Base-by-base conservation (phyloP, 2,797 vertebrate species). In the Sebastiscus albofasciatus region DNA sequence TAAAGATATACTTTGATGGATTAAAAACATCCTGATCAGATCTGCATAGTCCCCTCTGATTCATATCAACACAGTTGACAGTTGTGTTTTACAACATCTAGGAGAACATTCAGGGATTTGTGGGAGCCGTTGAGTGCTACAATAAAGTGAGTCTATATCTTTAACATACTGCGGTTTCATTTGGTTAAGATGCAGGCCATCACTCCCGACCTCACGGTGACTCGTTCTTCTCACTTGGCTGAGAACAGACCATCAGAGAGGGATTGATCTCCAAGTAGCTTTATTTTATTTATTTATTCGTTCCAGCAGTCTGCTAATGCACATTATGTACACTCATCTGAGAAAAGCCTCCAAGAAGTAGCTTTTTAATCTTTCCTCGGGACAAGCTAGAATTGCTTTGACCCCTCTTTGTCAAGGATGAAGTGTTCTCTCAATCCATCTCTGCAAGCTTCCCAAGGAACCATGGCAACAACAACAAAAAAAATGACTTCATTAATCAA, bases 401-500 rank as follows among this genome's bases (percentile, higher is more conserved):
- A 93, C 89, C 92, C 84, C 76, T 87, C 87, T 91, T 87, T 90
- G 83, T 91, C 79, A 86, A 56, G 69, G 82, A 68, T 82, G 42
- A 73, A 88, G 72, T 77, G 71, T 79, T 87, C 83, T 86, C 59
- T 80, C 83, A 77, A 84, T 88, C 83, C 49, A 82, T 89, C 88
- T 85, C 65, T 34, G 72, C 59, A 16, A 31, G 66, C 79, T 58
- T 75, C 77, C 64, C 36, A 34, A 78, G 79, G 75, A 82, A 72
- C 84, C 77, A 75, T 87, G 85, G 84, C 82, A 86, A 83, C 75
- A 66, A 76, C 73, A 75, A 56, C 5, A 75, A 26, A 27, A 77
- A 68, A 73, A 83, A 79, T 78, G 33, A 87, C 84, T 89, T 89
- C 84, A 92, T 94, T 91, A 93, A 94, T 94, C 92, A 93, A 87